These are phyloP conservation scores for Gerris lacustris DNA, from an alignment of 2,888 invertebrate genomes.

Conservation along the genomic window DNA sequence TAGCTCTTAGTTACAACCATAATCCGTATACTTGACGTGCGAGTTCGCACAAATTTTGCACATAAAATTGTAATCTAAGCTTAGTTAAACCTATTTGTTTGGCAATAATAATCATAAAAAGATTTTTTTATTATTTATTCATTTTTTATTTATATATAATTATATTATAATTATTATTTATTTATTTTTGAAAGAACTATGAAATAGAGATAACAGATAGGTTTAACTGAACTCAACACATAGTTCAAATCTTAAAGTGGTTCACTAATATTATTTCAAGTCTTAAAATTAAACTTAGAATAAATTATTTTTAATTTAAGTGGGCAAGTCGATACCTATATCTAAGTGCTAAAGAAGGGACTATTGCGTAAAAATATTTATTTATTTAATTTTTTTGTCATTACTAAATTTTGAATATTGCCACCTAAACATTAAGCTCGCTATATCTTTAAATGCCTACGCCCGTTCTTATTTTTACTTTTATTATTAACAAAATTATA, in stretches of 20 bases:
- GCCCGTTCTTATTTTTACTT: conserved; percentile 1
- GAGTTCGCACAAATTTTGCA: conserved; percentile 21
- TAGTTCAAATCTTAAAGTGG: conserved; percentile 20
- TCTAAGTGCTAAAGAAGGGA: conserved; percentile 18
- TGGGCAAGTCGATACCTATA: conserved; percentile 24
- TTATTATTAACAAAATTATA: conserved; percentile 11
- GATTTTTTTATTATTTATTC: not conserved
- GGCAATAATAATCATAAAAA: conserved; percentile 14
- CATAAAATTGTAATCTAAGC: conserved; percentile 26
- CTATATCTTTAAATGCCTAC: conserved; percentile 21
- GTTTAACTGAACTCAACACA: conserved; percentile 25
- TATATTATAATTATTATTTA: too few relatives aligned
- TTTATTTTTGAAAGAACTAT: conserved; percentile 14
- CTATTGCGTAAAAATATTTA: conserved; percentile 18
- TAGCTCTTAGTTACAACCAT: conserved; percentile 29
- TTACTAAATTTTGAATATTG: conserved; percentile 15
- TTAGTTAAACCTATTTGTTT: conserved; percentile 26
- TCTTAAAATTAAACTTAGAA: conserved; percentile 28
- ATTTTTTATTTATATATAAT: not conserved
- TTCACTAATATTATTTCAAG: conserved; percentile 25
- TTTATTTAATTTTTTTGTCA: conserved; percentile 17
- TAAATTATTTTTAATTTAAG: conserved; percentile 23
- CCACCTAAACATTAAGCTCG: conserved; percentile 21
- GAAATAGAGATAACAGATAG: conserved; percentile 22
- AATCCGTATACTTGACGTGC: conserved; percentile 28